A percentile compares a stretch with the other conserved stretches of the same genome.
These are phyloP conservation scores for Rhadina sibilatrix DNA, from an alignment of 2,113 vertebrate genomes.

Conservation along the genomic window DNA sequence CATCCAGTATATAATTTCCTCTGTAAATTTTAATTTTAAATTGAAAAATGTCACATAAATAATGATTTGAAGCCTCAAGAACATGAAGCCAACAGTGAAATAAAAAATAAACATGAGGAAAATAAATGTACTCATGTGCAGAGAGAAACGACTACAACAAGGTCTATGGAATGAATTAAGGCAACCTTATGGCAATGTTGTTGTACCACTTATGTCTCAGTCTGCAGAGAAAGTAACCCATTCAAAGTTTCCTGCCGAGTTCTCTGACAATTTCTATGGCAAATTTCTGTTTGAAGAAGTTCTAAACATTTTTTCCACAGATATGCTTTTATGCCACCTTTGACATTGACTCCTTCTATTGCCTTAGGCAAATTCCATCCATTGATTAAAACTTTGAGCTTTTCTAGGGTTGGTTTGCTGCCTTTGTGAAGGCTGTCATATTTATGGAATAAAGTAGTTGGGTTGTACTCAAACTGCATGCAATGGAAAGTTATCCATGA, in stretches of 20 bases:
- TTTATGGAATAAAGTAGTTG: neutral
- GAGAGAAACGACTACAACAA: neutral
- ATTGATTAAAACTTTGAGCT: neutral
- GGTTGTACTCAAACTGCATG: neutral
- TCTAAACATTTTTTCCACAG: neutral
- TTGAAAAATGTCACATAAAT: neutral
- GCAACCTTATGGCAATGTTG: neutral
- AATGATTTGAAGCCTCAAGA: neutral
- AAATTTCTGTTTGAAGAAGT: neutral
- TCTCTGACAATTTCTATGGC: neutral
- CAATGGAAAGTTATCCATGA: neutral
- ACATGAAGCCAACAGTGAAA: neutral
- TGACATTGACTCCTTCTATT: neutral
- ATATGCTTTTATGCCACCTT: neutral
- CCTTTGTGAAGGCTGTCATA: neutral
- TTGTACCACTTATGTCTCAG: neutral
- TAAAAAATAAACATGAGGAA: neutral
- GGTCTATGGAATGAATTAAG: neutral
- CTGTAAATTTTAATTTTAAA: conserved; percentile 31
- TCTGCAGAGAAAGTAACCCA: neutral
- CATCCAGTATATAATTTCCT: neutral
- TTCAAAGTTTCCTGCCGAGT: neutral
- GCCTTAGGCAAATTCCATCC: neutral
- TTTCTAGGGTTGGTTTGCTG: neutral
- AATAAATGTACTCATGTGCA: neutral